Evolutionary conservation across 2,888 invertebrate species (phyloP).

Genomic region (Alcis repandata): DNA sequence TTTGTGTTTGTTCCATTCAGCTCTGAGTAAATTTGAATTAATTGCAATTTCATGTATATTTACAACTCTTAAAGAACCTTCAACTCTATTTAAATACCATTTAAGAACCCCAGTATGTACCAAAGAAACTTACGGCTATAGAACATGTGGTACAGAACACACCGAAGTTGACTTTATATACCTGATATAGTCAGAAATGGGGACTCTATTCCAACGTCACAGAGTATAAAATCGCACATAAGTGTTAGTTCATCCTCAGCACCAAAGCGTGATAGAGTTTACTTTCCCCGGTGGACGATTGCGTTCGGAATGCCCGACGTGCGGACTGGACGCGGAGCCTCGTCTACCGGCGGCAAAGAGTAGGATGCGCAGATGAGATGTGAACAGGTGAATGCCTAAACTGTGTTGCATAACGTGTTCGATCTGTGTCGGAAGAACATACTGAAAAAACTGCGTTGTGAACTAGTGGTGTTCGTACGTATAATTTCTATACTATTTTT

Average conservation of each 20-base stretch:
- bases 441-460: too few species aligned
- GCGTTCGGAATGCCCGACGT: slow-evolving; percentile 79
- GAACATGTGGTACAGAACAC: too few species aligned
- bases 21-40: neutral
- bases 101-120: too few species aligned
- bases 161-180: too few species aligned
- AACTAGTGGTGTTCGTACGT: too few species aligned
- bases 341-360: slow-evolving; percentile 56
- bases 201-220: slow-evolving; percentile 19
- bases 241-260: slow-evolving; percentile 46
- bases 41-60: neutral
- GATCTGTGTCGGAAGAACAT: too few species aligned
- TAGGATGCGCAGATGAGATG: slow-evolving; percentile 26
- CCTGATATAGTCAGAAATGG: slow-evolving; percentile 27
- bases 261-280: slow-evolving; percentile 67
- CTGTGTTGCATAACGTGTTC: too few species aligned
- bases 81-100: too few species aligned
- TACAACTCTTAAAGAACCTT: too few species aligned
- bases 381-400: neutral
- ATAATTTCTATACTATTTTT: too few species aligned
- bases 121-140: too few species aligned
- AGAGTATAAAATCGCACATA: slow-evolving; percentile 33
- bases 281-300: slow-evolving; percentile 81
- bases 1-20: too few species aligned
- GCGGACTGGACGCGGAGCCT: slow-evolving; percentile 73